These are phyloP conservation scores for Leuciscus idus DNA, from an alignment of 2,113 vertebrate genomes.

Conservation along the genomic window DNA sequence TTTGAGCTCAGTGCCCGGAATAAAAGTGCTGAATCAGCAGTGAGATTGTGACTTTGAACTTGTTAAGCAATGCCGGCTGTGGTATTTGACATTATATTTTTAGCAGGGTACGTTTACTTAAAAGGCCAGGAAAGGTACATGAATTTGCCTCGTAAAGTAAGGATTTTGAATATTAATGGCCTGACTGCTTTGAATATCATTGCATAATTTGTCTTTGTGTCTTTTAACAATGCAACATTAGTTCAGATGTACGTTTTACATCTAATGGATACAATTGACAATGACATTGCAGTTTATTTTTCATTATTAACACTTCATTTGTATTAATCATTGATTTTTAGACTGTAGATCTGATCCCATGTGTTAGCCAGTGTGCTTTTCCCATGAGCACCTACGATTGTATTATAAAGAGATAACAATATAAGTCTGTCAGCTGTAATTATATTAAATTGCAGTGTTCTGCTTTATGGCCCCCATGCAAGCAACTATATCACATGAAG, in stretches of 20 bases:
- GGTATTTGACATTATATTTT: not conserved
- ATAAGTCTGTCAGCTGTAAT: slow-evolving; percentile 35
- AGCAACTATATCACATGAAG: not conserved
- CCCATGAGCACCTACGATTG: slow-evolving; percentile 43
- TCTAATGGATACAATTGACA: not conserved
- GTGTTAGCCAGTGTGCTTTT: not conserved
- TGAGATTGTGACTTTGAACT: not conserved
- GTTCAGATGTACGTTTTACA: not conserved
- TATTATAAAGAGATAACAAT: slow-evolving; percentile 41
- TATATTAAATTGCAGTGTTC: slow-evolving; percentile 54
- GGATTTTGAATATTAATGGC: not conserved
- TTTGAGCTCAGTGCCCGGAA: not conserved
- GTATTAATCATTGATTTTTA: not conserved
- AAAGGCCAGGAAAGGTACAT: not conserved
- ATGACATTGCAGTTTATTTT: not conserved
- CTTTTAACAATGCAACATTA: not conserved
- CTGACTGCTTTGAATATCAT: not conserved
- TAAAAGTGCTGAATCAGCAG: not conserved
- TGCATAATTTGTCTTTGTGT: not conserved
- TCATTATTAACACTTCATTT: not conserved
- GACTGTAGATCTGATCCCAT: not conserved
- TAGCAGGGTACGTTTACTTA: not conserved
- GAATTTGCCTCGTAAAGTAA: not conserved
- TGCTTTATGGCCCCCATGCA: slow-evolving; percentile 2
- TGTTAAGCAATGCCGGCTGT: not conserved